Percentiles rank a stretch among this genome's conserved stretches.
phyloP scores from a whole-genome alignment of 2,797 vertebrate species.

The Notolepis coatsorum region DNA sequence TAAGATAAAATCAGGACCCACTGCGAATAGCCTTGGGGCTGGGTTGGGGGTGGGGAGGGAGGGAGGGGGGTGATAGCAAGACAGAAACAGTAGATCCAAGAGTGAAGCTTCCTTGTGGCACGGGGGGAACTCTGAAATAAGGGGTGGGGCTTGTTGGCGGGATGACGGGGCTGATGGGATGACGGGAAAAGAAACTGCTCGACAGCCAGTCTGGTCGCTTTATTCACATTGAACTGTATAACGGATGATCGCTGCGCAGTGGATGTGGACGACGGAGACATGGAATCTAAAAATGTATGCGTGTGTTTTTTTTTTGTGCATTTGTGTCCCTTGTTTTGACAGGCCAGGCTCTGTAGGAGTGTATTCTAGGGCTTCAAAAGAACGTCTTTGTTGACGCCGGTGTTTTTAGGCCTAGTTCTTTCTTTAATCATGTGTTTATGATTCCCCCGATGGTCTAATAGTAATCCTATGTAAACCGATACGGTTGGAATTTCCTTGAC shows the following conservation, averaged over 20 bases:
- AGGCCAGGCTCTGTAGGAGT: constrained; percentile 32
- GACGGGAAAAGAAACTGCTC: constrained; percentile 24
- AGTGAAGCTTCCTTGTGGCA: constrained; percentile 26
- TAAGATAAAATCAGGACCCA: constrained; percentile 48
- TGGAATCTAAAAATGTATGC: constrained; percentile 54
- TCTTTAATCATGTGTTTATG: constrained; percentile 40
- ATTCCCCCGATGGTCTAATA: too few relatives aligned
- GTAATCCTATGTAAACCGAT: too few relatives aligned
- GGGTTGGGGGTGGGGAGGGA: constrained; percentile 1
- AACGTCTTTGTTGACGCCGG: constrained; percentile 16
- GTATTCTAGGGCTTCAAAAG: constrained; percentile 55
- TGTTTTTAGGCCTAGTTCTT: constrained; percentile 48
- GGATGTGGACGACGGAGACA: constrained; percentile 26
- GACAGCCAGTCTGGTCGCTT: constrained; percentile 39
- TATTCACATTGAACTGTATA: constrained; percentile 49
- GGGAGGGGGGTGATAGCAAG: not conserved
- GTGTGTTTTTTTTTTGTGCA: constrained; percentile 44
- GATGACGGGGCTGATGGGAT: not conserved
- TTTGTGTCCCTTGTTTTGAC: constrained; percentile 51
- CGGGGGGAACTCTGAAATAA: constrained; percentile 31
- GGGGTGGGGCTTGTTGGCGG: constrained; percentile 1
- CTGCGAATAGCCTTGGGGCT: not conserved
- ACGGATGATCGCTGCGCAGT: constrained; percentile 44
- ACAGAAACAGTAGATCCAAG: constrained; percentile 25
- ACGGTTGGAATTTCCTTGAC: too few relatives aligned